Base-by-base conservation (phyloP, 2,888 invertebrate species). In the Eustalomyia histrio region DNA sequence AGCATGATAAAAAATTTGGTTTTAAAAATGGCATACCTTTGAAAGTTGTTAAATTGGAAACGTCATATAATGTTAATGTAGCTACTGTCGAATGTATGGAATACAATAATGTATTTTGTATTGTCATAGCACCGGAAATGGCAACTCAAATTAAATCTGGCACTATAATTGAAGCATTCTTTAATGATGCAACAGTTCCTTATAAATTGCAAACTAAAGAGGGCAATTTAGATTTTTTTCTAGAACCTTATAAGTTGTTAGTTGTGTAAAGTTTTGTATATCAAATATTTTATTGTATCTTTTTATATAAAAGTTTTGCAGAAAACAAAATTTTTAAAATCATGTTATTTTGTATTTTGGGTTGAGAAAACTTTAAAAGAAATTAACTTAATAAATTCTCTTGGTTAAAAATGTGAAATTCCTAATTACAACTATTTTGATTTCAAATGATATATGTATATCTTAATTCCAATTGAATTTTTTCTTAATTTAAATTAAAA, bases 231-330 rank as follows among this genome's bases (percentile, higher is more conserved):
- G 80, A 75, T 39, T 58, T 53, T 50, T 83, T 72, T 82, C 47
- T 85, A 9, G 82, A 84, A 58, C 85, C 84, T 6, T 68, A 83
- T 61, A 84, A 83, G 50, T 21, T 85, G 55, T 39, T 84, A 39
- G n/a, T 83, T 9, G n/a, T 79, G 16, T 82, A 79, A 69, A 55
- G 7, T 29, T 29, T 1, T 29, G 29, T 1, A 21, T 29, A 6
- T 29, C 1, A 6, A 4, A 6, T 29, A 29, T 1, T 29, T 29
- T 29, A 4, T 29, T 29, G 7, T 29, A 29, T 24, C 5, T 29
- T 29, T 29, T 6, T 6, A 6, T 29, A 29, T 29, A 29, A 6
- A 6, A 7, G 7, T 29, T 29, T 29, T 29, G 7, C 3, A 29
- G 7, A 29, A 29, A 29, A 6, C 29, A 29, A 6, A 29, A 29